Evolutionary conservation across 2,888 invertebrate species (phyloP).

Genomic region (Leucophenga maculata): DNA sequence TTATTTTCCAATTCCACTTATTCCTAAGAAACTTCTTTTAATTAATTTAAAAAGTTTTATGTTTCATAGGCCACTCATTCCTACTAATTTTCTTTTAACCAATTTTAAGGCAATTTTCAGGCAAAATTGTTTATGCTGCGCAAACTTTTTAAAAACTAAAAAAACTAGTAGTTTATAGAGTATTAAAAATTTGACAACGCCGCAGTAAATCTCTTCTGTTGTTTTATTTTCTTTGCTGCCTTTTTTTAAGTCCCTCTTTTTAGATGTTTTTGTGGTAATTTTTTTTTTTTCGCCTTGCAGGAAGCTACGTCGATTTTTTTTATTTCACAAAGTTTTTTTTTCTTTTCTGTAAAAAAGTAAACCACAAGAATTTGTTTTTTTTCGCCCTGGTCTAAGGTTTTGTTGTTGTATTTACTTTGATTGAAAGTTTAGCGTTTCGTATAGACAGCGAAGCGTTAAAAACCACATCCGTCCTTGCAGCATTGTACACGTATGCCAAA

Average conservation of each 20-base stretch:
- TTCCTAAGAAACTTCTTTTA: no score
- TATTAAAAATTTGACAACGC: no score
- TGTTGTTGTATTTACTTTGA: slow-evolving; percentile 53
- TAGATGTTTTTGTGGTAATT: slow-evolving; percentile 39
- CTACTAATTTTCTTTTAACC: no score
- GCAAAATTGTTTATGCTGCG: no score
- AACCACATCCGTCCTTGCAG: slow-evolving; percentile 65
- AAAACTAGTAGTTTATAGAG: no score
- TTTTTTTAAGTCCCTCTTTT: slow-evolving; percentile 6
- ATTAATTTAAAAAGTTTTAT: no score
- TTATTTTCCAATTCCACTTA: no score
- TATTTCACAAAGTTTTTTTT: slow-evolving; percentile 3
- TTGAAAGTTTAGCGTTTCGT: slow-evolving; percentile 56
- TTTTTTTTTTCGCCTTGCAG: slow-evolving; percentile 48
- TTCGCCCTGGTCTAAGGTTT: slow-evolving; percentile 12
- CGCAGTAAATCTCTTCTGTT: background rate
- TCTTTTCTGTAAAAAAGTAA: slow-evolving; percentile 5
- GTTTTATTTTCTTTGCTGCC: slow-evolving; percentile 4
- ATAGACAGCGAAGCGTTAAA: slow-evolving; percentile 65
- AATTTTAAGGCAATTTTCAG: no score
- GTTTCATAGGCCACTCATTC: no score
- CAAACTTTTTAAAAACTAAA: no score
- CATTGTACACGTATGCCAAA: no score
- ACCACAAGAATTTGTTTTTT: slow-evolving; percentile 22
- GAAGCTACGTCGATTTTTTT: slow-evolving; percentile 37